These are phyloP conservation scores for Melieria crassipennis DNA, from an alignment of 2,888 invertebrate species.

Conservation along the genomic window DNA sequence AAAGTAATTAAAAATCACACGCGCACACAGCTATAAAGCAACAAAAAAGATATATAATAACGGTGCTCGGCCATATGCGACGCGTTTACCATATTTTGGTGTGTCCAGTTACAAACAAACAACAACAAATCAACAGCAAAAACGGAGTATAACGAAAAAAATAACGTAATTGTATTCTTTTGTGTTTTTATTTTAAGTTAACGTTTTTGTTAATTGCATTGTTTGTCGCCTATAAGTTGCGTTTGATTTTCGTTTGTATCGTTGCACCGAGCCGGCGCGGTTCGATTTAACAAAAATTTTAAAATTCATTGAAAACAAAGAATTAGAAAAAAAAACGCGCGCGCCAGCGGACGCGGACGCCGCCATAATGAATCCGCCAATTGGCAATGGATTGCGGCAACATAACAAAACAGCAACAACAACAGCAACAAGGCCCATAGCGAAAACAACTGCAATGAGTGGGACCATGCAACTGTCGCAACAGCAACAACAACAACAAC, in stretches of 20 bases:
- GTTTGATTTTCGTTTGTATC: background rate
- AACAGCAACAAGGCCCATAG: slow-evolving; percentile 22
- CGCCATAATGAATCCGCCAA: slow-evolving; percentile 59
- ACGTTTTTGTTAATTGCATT: background rate
- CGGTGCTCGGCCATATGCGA: too few relatives aligned
- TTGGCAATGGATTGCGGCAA: slow-evolving; percentile 62
- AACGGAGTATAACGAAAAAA: too few relatives aligned
- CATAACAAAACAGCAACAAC: slow-evolving; percentile 46
- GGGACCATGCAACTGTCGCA: slow-evolving; percentile 36
- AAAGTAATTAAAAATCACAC: background rate
- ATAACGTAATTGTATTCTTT: background rate
- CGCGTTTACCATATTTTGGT: too few relatives aligned
- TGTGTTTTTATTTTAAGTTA: background rate
- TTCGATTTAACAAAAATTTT: too few relatives aligned
- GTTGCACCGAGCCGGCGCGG: background rate
- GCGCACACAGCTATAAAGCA: background rate
- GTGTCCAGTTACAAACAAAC: too few relatives aligned
- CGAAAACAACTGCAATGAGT: slow-evolving; percentile 24
- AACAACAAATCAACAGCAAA: too few relatives aligned
- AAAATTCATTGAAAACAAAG: slow-evolving; percentile 7
- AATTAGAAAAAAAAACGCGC: slow-evolving; percentile 20
- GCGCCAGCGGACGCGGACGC: slow-evolving; percentile 21
- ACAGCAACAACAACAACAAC: slow-evolving; percentile 43
- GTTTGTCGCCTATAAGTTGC: background rate
- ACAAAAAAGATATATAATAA: background rate